phyloP scores from a whole-genome alignment of 2,888 invertebrate genomes.

The Linnaemya tessellans region DNA sequence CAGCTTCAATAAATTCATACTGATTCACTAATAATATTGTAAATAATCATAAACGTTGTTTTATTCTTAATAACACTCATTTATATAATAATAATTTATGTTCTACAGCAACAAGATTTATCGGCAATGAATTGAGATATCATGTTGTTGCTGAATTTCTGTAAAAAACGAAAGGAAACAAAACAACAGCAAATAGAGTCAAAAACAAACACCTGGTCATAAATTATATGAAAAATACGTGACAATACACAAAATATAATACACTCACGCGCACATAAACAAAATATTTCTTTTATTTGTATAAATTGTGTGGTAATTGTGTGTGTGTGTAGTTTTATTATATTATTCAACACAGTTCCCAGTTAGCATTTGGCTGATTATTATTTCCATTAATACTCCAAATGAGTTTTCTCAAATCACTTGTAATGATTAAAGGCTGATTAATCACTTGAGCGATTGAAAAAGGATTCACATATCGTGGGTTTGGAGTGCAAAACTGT shows the following conservation, averaged over 20 bases:
- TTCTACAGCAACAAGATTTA: not conserved
- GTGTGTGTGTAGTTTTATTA: not conserved
- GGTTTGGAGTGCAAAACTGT: too few species aligned
- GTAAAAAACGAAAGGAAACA: not conserved
- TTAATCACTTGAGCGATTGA: too few species aligned
- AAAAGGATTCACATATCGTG: too few species aligned
- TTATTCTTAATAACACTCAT: conserved; percentile 10
- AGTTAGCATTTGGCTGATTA: too few species aligned
- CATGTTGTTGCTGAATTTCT: conserved; percentile 22
- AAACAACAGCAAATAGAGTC: conserved; percentile 46
- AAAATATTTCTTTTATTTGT: not conserved
- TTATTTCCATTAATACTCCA: too few species aligned
- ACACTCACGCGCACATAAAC: not conserved
- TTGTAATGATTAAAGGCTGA: too few species aligned
- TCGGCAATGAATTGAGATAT: conserved; percentile 31
- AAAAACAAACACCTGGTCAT: conserved; percentile 66
- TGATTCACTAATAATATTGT: conserved; percentile 1
- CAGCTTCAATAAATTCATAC: not conserved
- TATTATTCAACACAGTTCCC: not conserved
- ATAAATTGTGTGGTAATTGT: not conserved
- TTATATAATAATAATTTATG: conserved; percentile 42
- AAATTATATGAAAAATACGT: conserved; percentile 68
- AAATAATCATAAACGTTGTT: not conserved
- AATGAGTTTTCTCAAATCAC: too few species aligned
- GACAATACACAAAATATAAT: conserved; percentile 50